These are phyloP conservation scores for Probaryconus sp. DNA, from an alignment of 1,140 invertebrate species.

Conservation along the genomic window DNA sequence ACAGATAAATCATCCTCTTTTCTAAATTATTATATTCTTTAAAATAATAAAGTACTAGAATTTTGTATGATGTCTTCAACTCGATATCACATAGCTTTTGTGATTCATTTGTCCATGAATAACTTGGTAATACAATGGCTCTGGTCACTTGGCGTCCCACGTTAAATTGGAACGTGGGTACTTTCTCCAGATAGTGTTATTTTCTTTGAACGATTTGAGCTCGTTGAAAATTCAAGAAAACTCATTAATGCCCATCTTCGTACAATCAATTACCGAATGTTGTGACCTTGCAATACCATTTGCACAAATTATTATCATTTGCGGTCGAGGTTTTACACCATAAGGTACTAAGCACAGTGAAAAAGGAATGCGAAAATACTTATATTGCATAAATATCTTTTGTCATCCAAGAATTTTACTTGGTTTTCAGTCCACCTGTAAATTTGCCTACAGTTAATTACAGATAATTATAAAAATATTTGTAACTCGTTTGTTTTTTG, in stretches of 20 bases:
- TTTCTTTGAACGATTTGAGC: conserved; percentile 46
- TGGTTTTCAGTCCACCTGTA: conserved; percentile 1
- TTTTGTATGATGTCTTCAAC: no score
- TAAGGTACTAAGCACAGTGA: neutral
- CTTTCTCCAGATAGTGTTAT: conserved; percentile 44
- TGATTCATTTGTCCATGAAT: conserved; percentile 14
- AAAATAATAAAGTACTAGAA: no score
- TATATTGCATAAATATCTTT: neutral
- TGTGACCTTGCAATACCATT: conserved; percentile 30
- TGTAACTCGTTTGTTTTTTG: no score
- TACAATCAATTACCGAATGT: conserved; percentile 14
- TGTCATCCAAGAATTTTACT: neutral
- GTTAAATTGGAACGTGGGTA: conserved; percentile 63
- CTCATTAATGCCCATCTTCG: conserved; percentile 27
- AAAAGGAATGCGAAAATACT: neutral
- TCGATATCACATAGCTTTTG: no score
- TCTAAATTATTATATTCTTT: no score
- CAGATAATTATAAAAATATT: neutral
- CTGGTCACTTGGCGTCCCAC: conserved; percentile 55
- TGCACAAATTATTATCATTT: conserved; percentile 12
- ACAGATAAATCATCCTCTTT: no score
- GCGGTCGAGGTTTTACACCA: neutral
- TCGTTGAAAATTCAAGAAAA: conserved; percentile 24
- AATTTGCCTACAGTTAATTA: neutral
- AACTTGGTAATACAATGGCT: conserved; percentile 44